A percentile compares a stretch with the other conserved stretches of the same genome.
Conservation (phyloP, 1,140 invertebrate genomes). For the Brachionus asplanchnoidis region DNA sequence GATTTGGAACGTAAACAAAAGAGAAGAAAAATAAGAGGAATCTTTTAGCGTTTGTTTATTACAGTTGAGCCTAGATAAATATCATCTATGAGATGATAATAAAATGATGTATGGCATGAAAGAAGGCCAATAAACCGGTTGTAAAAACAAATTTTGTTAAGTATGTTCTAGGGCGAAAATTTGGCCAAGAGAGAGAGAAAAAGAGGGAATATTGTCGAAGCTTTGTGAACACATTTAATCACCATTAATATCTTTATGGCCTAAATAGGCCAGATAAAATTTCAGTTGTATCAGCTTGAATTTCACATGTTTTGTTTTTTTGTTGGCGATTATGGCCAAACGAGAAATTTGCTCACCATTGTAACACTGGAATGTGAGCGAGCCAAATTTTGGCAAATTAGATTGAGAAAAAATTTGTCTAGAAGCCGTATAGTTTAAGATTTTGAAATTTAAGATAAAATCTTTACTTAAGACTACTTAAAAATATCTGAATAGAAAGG, state of each 20-base stretch:
- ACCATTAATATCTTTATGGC: slow-evolving; percentile 19
- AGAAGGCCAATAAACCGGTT: neutral
- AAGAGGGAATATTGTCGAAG: neutral
- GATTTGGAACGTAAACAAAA: neutral
- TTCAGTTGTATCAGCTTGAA: slow-evolving; percentile 21
- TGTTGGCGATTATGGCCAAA: neutral
- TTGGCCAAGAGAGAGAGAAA: neutral
- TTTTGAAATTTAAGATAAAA: slow-evolving; percentile 13
- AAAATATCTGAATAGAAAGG: slow-evolving; percentile 16
- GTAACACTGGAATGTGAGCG: neutral
- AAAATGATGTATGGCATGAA: neutral
- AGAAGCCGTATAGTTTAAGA: neutral
- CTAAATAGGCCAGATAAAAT: neutral
- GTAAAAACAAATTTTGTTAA: neutral
- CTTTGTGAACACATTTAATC: slow-evolving; percentile 7
- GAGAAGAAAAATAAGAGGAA: neutral
- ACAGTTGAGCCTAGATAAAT: neutral
- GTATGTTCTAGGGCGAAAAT: neutral
- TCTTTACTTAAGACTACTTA: slow-evolving; percentile 17
- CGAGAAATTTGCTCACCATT: neutral
- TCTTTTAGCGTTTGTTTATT: neutral
- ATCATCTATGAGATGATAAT: slow-evolving; percentile 9
- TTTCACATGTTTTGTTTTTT: slow-evolving; percentile 15
- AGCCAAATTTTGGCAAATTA: neutral
- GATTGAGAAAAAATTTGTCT: neutral